phyloP scores from a whole-genome alignment of 2,113 vertebrate genomes.

The Stictonetta naevosa region DNA sequence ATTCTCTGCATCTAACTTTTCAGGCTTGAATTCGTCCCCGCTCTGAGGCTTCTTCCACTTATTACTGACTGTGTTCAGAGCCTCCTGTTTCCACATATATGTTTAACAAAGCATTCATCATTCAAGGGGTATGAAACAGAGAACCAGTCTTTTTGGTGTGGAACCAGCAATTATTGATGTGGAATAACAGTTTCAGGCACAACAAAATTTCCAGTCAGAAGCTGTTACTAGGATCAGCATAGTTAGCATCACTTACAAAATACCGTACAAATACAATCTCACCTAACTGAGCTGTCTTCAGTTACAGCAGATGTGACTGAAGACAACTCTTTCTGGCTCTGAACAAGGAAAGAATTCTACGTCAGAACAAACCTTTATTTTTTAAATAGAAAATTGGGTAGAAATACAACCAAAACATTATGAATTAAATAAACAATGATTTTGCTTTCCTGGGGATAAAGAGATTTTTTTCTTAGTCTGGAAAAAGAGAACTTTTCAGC shows the following conservation, averaged over 20 bases:
- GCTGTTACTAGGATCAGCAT: not conserved
- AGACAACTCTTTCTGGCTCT: not conserved
- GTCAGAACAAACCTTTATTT: not conserved
- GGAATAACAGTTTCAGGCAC: not conserved
- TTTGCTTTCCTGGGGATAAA: not conserved
- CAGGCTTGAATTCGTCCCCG: not conserved
- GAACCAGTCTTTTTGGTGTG: not conserved
- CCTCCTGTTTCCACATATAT: fast-evolving
- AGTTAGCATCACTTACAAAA: not conserved
- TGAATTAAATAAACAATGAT: not conserved
- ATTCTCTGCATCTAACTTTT: not conserved
- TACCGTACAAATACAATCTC: not conserved
- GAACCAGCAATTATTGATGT: not conserved
- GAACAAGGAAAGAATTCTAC: not conserved
- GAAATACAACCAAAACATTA: no score
- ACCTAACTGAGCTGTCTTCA: not conserved
- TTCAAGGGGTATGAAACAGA: not conserved
- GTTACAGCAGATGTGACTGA: not conserved
- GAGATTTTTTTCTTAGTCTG: not conserved
- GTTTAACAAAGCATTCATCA: not conserved
- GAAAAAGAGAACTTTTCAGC: not conserved
- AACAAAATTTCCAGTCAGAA: conserved; percentile 1
- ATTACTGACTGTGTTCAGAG: not conserved
- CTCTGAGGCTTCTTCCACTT: not conserved
- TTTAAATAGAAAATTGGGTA: no score